phyloP scores from a whole-genome alignment of 1,140 invertebrate species.

The Trialeurodes vaporariorum region DNA sequence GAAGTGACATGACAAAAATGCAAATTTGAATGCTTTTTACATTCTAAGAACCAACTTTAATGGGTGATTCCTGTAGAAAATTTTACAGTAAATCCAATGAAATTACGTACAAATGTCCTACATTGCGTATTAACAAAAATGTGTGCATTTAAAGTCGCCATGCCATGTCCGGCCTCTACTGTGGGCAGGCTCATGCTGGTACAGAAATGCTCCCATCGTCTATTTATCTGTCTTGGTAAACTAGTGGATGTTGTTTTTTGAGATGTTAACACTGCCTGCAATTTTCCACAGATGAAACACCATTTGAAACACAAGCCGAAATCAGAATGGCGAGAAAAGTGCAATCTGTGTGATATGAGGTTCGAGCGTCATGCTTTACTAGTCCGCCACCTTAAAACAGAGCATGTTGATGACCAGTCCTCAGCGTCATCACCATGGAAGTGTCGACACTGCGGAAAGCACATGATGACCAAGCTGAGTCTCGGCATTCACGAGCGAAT shows the following conservation, averaged over 20 bases:
- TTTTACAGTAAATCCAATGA: too few relatives aligned
- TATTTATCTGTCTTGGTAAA: too few relatives aligned
- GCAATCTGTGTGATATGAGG: conserved; percentile 5
- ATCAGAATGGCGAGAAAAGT: conserved; percentile 3
- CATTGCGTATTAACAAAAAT: neutral
- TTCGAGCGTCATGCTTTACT: conserved; percentile 14
- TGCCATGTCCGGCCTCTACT: too few relatives aligned
- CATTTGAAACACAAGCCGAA: conserved; percentile 7
- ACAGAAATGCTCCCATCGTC: too few relatives aligned
- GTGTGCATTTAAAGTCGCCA: neutral
- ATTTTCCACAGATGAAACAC: conserved; percentile 2
- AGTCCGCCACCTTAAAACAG: conserved; percentile 8
- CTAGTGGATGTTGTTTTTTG: neutral
- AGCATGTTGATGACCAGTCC: conserved; percentile 6
- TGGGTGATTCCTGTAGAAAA: too few relatives aligned
- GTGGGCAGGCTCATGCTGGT: too few relatives aligned
- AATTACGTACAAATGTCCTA: neutral
- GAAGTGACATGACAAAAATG: too few relatives aligned
- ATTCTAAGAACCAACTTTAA: too few relatives aligned
- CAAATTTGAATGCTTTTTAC: too few relatives aligned
- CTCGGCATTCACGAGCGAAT: conserved; percentile 23
- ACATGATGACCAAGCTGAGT: conserved; percentile 21
- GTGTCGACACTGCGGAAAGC: conserved; percentile 19
- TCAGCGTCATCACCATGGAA: conserved; percentile 8
- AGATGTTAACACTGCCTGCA: neutral